Percentiles rank a stretch among this genome's conserved stretches.
Conservation (phyloP, 1,140 invertebrate genomes). For the Cotesia typhae region DNA sequence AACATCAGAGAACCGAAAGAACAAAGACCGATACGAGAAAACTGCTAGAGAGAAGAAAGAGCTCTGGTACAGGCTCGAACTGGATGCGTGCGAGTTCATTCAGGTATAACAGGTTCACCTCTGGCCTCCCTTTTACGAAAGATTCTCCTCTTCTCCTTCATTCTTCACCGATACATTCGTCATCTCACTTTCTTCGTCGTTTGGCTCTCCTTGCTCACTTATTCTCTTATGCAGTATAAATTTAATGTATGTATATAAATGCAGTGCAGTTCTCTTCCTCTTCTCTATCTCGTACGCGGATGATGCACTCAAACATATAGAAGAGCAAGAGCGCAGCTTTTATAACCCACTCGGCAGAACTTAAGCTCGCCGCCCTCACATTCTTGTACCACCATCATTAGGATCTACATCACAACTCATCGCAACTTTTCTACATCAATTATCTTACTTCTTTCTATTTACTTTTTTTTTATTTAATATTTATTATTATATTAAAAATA, state of each 20-base stretch:
- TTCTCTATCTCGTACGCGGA: not conserved
- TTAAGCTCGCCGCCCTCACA: constrained; percentile 24
- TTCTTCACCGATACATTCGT: constrained; percentile 32
- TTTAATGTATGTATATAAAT: constrained; percentile 14
- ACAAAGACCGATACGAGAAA: constrained; percentile 18
- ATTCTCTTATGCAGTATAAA: no score
- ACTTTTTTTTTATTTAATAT: no score
- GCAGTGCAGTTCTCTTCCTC: not conserved
- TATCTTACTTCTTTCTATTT: constrained; percentile 15
- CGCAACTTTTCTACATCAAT: constrained; percentile 32
- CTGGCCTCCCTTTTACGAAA: constrained; percentile 52
- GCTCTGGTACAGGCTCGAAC: constrained; percentile 21
- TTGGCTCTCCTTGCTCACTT: constrained; percentile 34
- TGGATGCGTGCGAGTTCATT: constrained; percentile 53
- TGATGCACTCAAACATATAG: no score
- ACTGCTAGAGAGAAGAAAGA: constrained; percentile 29
- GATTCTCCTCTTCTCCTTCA: constrained; percentile 33
- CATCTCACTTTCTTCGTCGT: constrained; percentile 34
- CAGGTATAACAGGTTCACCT: constrained; percentile 57
- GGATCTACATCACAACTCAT: constrained; percentile 32
- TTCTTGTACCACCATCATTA: constrained; percentile 13
- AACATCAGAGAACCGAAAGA: no score
- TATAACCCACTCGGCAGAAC: constrained; percentile 3
- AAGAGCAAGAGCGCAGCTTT: not conserved
- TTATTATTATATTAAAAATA: no score